phyloP scores from a whole-genome alignment of 2,797 vertebrate species.

The Cyclura pinguis region DNA sequence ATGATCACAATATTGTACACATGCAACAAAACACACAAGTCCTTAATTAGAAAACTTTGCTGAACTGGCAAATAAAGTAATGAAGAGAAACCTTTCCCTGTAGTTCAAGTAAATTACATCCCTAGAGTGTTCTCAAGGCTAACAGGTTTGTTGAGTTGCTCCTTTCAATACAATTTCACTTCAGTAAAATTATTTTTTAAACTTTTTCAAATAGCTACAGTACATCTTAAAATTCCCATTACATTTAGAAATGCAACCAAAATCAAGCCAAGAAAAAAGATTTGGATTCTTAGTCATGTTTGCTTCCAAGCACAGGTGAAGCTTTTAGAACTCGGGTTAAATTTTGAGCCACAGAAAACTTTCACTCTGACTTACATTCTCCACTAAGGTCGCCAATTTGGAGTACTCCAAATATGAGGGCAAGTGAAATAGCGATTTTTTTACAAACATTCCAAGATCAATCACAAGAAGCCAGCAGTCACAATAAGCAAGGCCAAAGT shows the following conservation, averaged over 20 bases:
- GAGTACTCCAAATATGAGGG: too few species aligned
- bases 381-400: too few species aligned
- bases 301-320: too few species aligned
- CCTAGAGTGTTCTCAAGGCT: slow-evolving; percentile 27
- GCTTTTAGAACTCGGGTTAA: too few species aligned
- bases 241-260: background rate
- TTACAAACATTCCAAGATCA: too few species aligned
- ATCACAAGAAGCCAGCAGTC: too few species aligned
- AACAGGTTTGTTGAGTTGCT: background rate
- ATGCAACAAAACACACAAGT: slow-evolving; percentile 25
- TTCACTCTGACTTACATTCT: too few species aligned
- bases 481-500: too few species aligned
- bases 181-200: background rate
- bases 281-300: background rate
- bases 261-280: background rate
- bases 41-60: slow-evolving; percentile 19
- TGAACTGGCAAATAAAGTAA: slow-evolving; percentile 17
- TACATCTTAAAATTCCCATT: background rate
- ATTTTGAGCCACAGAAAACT: too few species aligned
- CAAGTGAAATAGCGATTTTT: too few species aligned
- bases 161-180: background rate
- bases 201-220: background rate
- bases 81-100: background rate
- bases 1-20: slow-evolving; percentile 10
- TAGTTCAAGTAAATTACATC: slow-evolving; percentile 27